A percentile compares a stretch with the other conserved stretches of the same genome.
Evolutionary conservation across 2,113 vertebrate genomes (phyloP).

Genomic region (Brachyhypopomus occidentalis): DNA sequence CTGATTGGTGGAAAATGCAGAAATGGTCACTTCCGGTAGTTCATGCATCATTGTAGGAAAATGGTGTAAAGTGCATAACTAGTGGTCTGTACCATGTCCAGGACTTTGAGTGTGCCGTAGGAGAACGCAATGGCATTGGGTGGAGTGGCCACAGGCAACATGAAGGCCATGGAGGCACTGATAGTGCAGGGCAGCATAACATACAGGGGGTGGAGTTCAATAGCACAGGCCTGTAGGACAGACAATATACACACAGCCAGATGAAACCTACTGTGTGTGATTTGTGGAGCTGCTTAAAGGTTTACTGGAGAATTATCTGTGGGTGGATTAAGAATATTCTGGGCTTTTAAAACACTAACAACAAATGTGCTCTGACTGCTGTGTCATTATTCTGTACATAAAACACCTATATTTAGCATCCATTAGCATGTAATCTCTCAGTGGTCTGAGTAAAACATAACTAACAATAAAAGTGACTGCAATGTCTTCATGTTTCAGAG

Average conservation of each 20-base stretch:
- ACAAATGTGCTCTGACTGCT: not conserved
- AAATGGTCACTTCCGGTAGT: too few relatives aligned
- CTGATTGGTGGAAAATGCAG: too few relatives aligned
- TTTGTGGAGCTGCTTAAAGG: not conserved
- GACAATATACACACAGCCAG: constrained; percentile 13
- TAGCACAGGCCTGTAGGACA: constrained; percentile 75
- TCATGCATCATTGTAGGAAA: too few relatives aligned
- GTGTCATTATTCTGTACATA: too few relatives aligned
- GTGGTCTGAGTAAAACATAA: not conserved
- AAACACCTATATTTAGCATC: too few relatives aligned
- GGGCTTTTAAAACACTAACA: not conserved
- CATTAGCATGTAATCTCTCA: not conserved
- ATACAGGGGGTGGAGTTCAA: constrained; percentile 86
- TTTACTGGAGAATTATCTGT: not conserved
- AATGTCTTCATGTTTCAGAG: too few relatives aligned
- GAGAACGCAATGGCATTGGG: constrained; percentile 93
- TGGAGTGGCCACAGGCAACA: constrained; percentile 93
- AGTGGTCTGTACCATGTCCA: constrained; percentile 82
- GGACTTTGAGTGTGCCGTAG: constrained; percentile 84
- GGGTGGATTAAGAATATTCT: not conserved
- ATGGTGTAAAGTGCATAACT: too few relatives aligned
- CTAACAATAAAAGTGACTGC: too few relatives aligned
- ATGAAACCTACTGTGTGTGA: not conserved
- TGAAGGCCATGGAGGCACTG: constrained; percentile 87
- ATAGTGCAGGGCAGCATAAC: constrained; percentile 91